Base-by-base conservation (phyloP, 2,888 invertebrate genomes). In the Galeruca laticollis region DNA sequence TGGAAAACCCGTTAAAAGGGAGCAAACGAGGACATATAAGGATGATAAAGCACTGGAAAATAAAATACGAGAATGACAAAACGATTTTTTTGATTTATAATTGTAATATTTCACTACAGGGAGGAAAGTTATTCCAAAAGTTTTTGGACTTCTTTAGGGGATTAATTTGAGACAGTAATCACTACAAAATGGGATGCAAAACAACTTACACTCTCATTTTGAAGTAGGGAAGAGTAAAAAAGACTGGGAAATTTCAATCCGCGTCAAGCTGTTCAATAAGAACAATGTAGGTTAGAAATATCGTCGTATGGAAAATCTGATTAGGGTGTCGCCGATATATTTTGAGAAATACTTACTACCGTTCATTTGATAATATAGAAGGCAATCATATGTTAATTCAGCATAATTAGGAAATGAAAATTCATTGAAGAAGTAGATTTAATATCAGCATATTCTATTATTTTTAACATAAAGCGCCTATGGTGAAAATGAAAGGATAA, bases 21-120 rank as follows among this genome's bases (percentile, higher is more conserved):
- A 75, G 76, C 78, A 82, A 81, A 82, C 82, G 82, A 83, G 79
- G 82, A 82, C 82, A 82, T 77, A 80, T 81, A 82, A 83, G 81
- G 80, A 84, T 82, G 84, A 84, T 84, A 83, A 84, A 84, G 82
- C 79, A 78, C 81, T 77, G 72, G 77, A 80, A 83, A 84, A 84
- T 84, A 84, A 84, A 84, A 84, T 84, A 79, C 76, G 82, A 82
- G 82, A 77, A 82, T 83, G 83, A 83, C 83, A 82, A 83, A 83
- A 82, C 76, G 79, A 76, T 68, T 78, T 76, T 78, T 81, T 76
- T 80, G 81, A 82, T 82, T 80, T 81, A 82, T 80, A 69, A 71
- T 72, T 67, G 73, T 73, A 73, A 71, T 71, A 68, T 71, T 74
- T 68, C 54, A 68, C 13, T 49, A 37, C 56, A 26, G 49, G 52